A percentile compares a stretch with the other conserved stretches of the same genome.
phyloP scores from a whole-genome alignment of 1,140 invertebrate species.

The Dryas iulia region DNA sequence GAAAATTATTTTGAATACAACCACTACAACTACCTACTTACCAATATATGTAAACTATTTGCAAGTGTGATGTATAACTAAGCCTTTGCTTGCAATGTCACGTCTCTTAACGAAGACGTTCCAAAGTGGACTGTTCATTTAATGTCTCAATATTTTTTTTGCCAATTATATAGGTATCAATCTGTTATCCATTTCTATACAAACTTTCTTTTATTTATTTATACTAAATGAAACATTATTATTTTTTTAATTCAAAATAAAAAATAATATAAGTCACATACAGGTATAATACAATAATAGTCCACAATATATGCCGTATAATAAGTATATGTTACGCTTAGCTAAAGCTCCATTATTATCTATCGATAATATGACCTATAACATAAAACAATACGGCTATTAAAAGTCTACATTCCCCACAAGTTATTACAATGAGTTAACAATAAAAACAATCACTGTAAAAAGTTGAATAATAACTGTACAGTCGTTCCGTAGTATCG shows the following conservation, averaged over 20 bases:
- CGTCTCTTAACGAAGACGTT: slow-evolving; percentile 52
- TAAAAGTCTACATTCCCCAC: slow-evolving; percentile 3
- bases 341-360: slow-evolving; percentile 3
- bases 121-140: neutral
- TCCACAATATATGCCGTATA: neutral
- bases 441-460: slow-evolving; percentile 42
- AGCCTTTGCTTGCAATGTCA: slow-evolving; percentile 53
- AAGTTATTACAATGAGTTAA: slow-evolving; percentile 36
- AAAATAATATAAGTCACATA: too few relatives aligned
- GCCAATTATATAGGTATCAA: too few relatives aligned
- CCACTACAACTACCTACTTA: too few relatives aligned
- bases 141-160: too few relatives aligned
- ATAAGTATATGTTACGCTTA: neutral
- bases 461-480: slow-evolving; percentile 73
- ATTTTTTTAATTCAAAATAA: too few relatives aligned
- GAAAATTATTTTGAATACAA: too few relatives aligned
- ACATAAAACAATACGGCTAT: slow-evolving; percentile 9
- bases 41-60: too few relatives aligned
- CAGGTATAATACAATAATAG: neutral
- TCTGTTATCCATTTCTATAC: too few relatives aligned
- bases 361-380: slow-evolving; percentile 3
- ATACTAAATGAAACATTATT: too few relatives aligned
- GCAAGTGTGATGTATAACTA: slow-evolving; percentile 43
- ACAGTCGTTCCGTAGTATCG: slow-evolving; percentile 53
- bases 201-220: too few relatives aligned